Evolutionary conservation across 2,888 invertebrate genomes (phyloP).

Genomic region (Drosophila histrio): DNA sequence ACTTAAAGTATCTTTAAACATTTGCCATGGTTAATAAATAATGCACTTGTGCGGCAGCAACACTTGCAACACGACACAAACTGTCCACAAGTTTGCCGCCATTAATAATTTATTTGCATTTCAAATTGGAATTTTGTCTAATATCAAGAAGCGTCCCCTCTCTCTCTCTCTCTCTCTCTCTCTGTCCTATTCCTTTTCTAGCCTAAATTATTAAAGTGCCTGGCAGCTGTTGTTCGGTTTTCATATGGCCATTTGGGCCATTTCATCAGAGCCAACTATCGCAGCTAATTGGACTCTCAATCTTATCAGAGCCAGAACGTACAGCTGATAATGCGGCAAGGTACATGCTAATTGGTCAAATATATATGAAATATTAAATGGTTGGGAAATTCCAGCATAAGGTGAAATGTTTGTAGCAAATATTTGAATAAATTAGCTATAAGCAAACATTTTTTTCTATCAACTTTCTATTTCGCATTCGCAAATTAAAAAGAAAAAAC

Average conservation of each 20-base stretch:
- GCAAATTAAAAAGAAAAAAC: slow-evolving; percentile 20
- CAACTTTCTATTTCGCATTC: slow-evolving; percentile 65
- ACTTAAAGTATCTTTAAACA: not conserved
- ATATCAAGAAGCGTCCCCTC: not conserved
- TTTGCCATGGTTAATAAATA: slow-evolving; percentile 3
- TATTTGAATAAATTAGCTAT: slow-evolving; percentile 3
- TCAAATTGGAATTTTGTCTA: not conserved
- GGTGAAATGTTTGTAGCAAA: slow-evolving; percentile 7
- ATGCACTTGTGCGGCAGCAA: not conserved
- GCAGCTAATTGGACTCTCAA: slow-evolving; percentile 38
- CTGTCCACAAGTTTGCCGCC: not conserved
- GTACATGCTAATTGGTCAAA: slow-evolving; percentile 17
- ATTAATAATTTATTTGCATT: slow-evolving; percentile 30
- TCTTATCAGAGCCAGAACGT: slow-evolving; percentile 34
- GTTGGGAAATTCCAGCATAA: slow-evolving; percentile 7
- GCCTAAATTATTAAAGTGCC: slow-evolving; percentile 18
- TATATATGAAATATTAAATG: not conserved
- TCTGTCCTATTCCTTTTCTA: not conserved
- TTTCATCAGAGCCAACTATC: slow-evolving; percentile 20
- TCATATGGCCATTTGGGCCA: slow-evolving; percentile 3
- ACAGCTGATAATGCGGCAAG: slow-evolving; percentile 28
- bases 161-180: not conserved
- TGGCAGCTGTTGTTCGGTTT: slow-evolving; percentile 21
- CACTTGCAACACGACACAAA: not conserved
- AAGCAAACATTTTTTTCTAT: slow-evolving; percentile 30